phyloP scores from a whole-genome alignment of 2,888 invertebrate genomes.

The Parnassius mnemosyne region DNA sequence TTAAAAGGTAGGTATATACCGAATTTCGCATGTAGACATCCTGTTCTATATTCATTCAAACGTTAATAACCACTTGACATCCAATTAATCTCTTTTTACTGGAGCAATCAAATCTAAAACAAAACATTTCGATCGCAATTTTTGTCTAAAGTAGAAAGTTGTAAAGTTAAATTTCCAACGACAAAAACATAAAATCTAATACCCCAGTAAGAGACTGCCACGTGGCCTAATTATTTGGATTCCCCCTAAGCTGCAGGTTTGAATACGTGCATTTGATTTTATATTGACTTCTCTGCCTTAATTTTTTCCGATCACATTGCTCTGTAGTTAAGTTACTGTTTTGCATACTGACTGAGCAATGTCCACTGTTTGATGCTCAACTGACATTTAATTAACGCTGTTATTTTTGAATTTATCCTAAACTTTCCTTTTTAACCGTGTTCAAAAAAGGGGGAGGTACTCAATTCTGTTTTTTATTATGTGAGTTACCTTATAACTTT shows the following conservation, averaged over 20 bases:
- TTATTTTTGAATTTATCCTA: no score
- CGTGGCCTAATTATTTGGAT: slow-evolving; percentile 66
- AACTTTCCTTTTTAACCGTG: no score
- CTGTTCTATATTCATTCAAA: slow-evolving; percentile 29
- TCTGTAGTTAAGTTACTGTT: no score
- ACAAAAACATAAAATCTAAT: slow-evolving; percentile 1
- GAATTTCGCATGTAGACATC: slow-evolving; percentile 17
- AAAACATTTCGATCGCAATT: slow-evolving; percentile 30
- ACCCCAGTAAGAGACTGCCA: slow-evolving; percentile 48
- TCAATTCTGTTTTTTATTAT: no score
- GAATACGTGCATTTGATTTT: slow-evolving; percentile 71
- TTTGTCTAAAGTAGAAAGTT: slow-evolving; percentile 31
- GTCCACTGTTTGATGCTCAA: no score
- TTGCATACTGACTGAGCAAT: no score
- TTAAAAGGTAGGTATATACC: no score
- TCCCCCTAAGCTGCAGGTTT: slow-evolving; percentile 56
- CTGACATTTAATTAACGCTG: no score
- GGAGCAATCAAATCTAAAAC: slow-evolving; percentile 42
- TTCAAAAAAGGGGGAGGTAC: no score
- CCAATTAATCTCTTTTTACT: slow-evolving; percentile 62
- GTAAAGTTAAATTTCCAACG: slow-evolving; percentile 35
- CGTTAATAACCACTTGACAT: slow-evolving; percentile 54
- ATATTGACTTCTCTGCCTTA: slow-evolving; percentile 53
- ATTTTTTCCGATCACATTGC: not conserved
- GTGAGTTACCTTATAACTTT: no score